Base-by-base conservation (phyloP, 2,888 invertebrate genomes). In the Ophonus ardosiacus region DNA sequence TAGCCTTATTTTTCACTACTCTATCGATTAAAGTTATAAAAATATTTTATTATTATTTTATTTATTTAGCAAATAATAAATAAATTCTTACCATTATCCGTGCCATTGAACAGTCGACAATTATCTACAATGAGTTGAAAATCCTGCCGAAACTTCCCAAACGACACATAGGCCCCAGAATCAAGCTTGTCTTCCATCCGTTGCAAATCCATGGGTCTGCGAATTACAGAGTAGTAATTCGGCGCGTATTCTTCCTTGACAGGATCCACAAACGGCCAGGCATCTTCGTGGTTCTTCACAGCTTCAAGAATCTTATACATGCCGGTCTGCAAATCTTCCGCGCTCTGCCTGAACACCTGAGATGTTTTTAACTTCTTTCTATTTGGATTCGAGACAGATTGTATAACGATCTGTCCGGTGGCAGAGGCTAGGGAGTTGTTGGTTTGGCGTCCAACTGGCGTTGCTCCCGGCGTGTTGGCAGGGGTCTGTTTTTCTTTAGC, bases 181-280 rank as follows among this genome's bases (percentile, higher is more conserved):
- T 97, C 97, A 5, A 98, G 93, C 87, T 97, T 95, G 87, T 97
- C 96, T 90, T 97, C 97, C 96, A 98, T 97, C 89, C 95, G 95
- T 85, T 94, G 94, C 79, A 98, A 92, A 91, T 97, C 97, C 97
- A 98, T 98, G 0, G 98, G 98, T 87, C 93, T 93, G 87, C 95
- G 91, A 59, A 95, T 95, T 38, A 95, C 94, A 0, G 95, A 93
- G 89, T 95, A 95, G 90, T 95, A 96, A 90, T 96, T 96, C 0
- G 98, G 98, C 0, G 98, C 98, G 90, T 96, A 97, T 89, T 97
- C 96, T 90, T 98, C 98, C 88, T 98, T 97, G 0, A 98, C 98
- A 0, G 98, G 97, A 89, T 98, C 97, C 90, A 96, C 93, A 91
- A 98, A 98, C 0, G 98, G 98, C 98, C 98, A 98, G 0, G 98